Percentiles rank a stretch among this genome's conserved stretches.
Evolutionary conservation across 2,113 vertebrate genomes (phyloP).

Genomic region (Megaceryle maxima): DNA sequence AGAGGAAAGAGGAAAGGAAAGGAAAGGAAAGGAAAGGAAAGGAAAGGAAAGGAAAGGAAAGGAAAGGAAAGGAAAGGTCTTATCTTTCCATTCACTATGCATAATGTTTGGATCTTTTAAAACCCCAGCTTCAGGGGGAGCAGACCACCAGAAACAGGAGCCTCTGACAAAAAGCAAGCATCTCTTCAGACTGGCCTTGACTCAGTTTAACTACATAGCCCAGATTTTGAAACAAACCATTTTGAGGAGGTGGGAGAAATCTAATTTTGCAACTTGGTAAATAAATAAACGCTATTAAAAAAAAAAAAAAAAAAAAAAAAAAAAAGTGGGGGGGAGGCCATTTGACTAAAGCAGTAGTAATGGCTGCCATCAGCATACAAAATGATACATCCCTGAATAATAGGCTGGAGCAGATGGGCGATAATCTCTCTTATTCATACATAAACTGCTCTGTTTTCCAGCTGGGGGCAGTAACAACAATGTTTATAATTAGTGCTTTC

Average conservation of each 20-base stretch:
- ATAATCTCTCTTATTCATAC: conserved; percentile 73
- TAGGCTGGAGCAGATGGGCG: conserved; percentile 76
- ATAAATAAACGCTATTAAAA: conserved; percentile 49
- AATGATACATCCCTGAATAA: conserved; percentile 72
- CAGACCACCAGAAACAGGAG: neutral
- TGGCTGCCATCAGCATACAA: conserved; percentile 66
- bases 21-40: too few relatives aligned
- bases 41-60: too few relatives aligned
- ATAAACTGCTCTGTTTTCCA: conserved; percentile 76
- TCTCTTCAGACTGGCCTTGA: conserved; percentile 46
- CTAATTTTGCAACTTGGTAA: conserved; percentile 23
- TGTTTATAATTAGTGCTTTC: conserved; percentile 67
- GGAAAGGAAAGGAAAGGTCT: too few relatives aligned
- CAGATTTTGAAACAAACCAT: neutral
- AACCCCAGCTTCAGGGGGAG: neutral
- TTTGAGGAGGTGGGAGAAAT: neutral
- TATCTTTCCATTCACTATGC: neutral
- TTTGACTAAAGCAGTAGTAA: conserved; percentile 62
- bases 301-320: neutral
- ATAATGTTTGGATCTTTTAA: neutral
- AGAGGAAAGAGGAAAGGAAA: too few relatives aligned
- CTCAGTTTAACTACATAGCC: conserved; percentile 30
- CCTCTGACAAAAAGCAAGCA: neutral
- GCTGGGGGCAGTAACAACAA: conserved; percentile 79
- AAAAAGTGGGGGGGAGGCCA: neutral